Evolutionary conservation across 2,797 vertebrate species (phyloP), one percentile per base, ranked within the genome.

Genomic region (Mus caroli): DNA sequence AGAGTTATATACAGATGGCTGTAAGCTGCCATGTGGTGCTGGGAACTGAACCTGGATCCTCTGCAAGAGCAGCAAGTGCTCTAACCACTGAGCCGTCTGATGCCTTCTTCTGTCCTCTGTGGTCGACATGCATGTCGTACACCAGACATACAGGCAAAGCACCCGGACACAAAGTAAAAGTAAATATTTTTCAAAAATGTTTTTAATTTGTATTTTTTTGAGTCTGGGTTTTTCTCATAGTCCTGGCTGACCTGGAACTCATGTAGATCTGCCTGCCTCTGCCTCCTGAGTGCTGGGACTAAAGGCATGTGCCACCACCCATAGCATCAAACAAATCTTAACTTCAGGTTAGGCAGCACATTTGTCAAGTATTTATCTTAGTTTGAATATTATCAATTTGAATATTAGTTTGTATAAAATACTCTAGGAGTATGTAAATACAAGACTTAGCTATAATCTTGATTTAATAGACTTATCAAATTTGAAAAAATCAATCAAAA

Each of bases 341-440:
- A 69, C 64, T 24, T 89, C 78, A 90, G 31, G 37, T 67, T 95
- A 76, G 50, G 76, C 40, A 91, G 40, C 15, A 60, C 79, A 69
- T 85, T 97, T 84, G 43, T 91, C 11, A 75, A 50, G 54, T 80
- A 43, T 10, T 93, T 46, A 83, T 40, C 24, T 91, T 71, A 71
- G 69, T 20, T 71, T 71, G 19, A 20, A 71, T 71, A 71, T 37
- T 71, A 37, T n/a, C 37, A 71, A 19, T 37, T 89, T 92, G 58
- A 93, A 76, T 93, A 40, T 80, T 85, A 43, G 64, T 86, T 76
- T 60, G 75, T 64, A 77, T 85, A 79, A 94, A 88, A 85, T 95
- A 88, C 82, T 67, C 22, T 93, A 13, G 91, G 22, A 60, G 34
- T 3, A 78, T 94, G 1, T 90, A 83, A 94, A 85, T 34, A 3